Evolutionary conservation across 2,888 invertebrate species (phyloP).

Genomic region (Agrochola litura): DNA sequence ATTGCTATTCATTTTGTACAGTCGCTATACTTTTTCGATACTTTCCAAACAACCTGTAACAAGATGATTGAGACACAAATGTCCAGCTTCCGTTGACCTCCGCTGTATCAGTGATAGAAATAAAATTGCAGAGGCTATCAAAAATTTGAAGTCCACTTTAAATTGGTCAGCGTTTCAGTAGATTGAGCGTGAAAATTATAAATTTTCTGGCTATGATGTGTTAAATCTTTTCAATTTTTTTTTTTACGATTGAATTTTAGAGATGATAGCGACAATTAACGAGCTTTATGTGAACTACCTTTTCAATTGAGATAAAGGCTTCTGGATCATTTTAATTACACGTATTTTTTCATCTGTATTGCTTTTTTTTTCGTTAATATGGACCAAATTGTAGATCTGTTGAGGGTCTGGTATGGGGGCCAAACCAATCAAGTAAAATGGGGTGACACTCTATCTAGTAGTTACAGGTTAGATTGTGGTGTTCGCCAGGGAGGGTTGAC

Average conservation of each 20-base stretch:
- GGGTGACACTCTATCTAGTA: neutral
- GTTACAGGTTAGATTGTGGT: no score
- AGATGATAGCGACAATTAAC: neutral
- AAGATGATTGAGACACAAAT: neutral
- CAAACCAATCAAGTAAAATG: neutral
- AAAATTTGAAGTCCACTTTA: constrained; percentile 20
- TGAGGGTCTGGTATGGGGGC: neutral
- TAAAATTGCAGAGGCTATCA: neutral
- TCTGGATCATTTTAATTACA: neutral
- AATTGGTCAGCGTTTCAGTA: constrained; percentile 6
- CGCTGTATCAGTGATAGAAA: neutral
- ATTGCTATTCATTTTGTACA: constrained; percentile 16
- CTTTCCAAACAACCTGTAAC: constrained; percentile 28
- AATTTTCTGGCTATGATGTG: constrained; percentile 27
- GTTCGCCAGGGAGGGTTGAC: no score
- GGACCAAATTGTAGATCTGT: neutral
- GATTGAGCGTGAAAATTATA: constrained; percentile 9
- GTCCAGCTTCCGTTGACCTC: constrained; percentile 28
- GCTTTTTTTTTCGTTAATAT: neutral
- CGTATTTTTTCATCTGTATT: neutral
- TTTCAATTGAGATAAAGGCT: neutral
- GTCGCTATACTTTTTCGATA: neutral
- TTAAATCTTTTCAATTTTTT: neutral
- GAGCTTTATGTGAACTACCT: neutral
- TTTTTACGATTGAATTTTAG: neutral